phyloP scores from a whole-genome alignment of 2,888 invertebrate species.

The Caenorhabditis sp. region DNA sequence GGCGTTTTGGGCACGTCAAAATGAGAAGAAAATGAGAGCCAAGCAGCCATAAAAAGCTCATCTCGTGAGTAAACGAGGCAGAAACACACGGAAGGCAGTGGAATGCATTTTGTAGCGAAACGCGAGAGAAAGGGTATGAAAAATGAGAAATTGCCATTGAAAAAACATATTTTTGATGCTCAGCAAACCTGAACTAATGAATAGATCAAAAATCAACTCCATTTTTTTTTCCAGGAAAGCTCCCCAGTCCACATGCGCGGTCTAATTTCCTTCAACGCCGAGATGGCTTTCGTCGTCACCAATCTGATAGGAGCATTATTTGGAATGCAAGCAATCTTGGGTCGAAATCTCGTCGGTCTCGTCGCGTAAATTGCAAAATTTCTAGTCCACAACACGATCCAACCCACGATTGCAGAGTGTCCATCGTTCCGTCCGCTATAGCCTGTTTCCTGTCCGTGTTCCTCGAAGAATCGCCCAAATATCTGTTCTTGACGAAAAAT shows the following conservation, averaged over 20 bases:
- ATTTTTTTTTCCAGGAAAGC: slow-evolving; percentile 70
- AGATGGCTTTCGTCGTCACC: slow-evolving; percentile 78
- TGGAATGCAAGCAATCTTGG: slow-evolving; percentile 77
- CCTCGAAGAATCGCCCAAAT: slow-evolving; percentile 79
- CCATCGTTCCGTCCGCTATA: slow-evolving; percentile 71
- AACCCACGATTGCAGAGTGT: slow-evolving; percentile 60
- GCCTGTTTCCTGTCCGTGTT: slow-evolving; percentile 71
- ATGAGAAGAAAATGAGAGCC: slow-evolving; percentile 1
- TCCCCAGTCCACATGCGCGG: slow-evolving; percentile 76
- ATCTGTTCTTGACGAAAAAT: slow-evolving; percentile 71
- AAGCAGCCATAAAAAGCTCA: slow-evolving; percentile 45
- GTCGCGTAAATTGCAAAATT: slow-evolving; percentile 65
- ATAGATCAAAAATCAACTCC: neutral
- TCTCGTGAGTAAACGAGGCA: slow-evolving; percentile 19
- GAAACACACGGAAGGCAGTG: neutral
- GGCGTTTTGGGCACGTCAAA: slow-evolving; percentile 5
- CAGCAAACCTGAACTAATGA: no score
- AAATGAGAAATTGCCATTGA: slow-evolving; percentile 27
- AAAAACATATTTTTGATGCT: no score
- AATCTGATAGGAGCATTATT: slow-evolving; percentile 77
- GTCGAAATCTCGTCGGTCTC: slow-evolving; percentile 68
- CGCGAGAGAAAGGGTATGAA: slow-evolving; percentile 29
- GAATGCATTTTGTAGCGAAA: slow-evolving; percentile 50
- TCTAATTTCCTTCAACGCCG: slow-evolving; percentile 79
- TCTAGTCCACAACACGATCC: neutral